Evolutionary conservation across 2,797 vertebrate genomes (phyloP).

Genomic region (Epinephelus coioides): DNA sequence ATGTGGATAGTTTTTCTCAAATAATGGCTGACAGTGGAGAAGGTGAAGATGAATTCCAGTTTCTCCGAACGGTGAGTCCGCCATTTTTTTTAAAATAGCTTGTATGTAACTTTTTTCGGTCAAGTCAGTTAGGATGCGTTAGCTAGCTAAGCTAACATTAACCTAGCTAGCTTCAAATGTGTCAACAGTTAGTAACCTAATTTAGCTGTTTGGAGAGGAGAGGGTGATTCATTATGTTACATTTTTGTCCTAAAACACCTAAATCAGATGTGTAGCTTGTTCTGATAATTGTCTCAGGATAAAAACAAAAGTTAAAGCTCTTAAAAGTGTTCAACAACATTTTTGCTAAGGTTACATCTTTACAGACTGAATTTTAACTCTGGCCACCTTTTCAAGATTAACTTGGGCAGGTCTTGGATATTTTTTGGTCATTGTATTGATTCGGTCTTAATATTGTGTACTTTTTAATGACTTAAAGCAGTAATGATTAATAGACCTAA

Average conservation of each 20-base stretch:
- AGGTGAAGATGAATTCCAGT: conserved; percentile 82
- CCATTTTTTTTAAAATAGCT: not conserved
- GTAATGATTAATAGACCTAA: too few species aligned
- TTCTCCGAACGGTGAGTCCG: conserved; percentile 83
- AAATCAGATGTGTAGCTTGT: not conserved
- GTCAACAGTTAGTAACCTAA: not conserved
- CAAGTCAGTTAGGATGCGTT: not conserved
- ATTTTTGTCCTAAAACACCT: not conserved
- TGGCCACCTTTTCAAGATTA: too few species aligned
- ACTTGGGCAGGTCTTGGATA: too few species aligned
- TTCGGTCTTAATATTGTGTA: too few species aligned
- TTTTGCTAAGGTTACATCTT: not conserved
- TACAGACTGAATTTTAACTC: not conserved
- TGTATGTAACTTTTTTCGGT: not conserved
- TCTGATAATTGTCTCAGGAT: too few species aligned
- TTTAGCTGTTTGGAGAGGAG: not conserved
- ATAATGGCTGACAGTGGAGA: conserved; percentile 72
- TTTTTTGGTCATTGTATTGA: too few species aligned
- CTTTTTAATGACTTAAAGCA: too few species aligned
- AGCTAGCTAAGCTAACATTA: too few species aligned
- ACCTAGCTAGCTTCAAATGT: not conserved
- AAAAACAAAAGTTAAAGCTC: not conserved
- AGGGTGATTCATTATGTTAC: not conserved
- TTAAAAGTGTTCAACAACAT: not conserved
- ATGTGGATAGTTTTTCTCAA: not conserved